Base-by-base conservation (phyloP, 2,888 invertebrate species). In the Calameuta filiformis region DNA sequence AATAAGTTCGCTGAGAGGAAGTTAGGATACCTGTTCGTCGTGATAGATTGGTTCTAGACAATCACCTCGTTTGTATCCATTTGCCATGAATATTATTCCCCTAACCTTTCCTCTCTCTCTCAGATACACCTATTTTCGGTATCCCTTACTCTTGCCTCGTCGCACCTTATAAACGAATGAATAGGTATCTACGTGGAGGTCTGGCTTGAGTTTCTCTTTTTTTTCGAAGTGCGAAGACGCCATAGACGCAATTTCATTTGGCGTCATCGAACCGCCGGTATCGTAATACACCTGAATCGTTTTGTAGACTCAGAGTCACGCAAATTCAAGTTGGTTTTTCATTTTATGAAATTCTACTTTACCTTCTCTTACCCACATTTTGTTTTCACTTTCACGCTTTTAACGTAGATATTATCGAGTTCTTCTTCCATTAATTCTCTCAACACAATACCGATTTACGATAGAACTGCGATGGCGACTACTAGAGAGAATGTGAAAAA, bases 1-100 rank as follows among this genome's bases (percentile, higher is more conserved):
- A 37, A 83, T 71, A 71, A 77, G 77, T 34, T 33, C 31, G 71
- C 71, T 34, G 71, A 73, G 76, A 79, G 77, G 74, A 76, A 73
- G 77, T 76, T 77, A 69, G 75, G 79, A 76, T 75, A 75, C 56
- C 56, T 76, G 76, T 73, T 40, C 37, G 56, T 68, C 78, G 84
- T 88, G 88, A 88, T 88, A 86, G 88, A 88, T 88, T 84, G 88
- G 85, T 79, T 83, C 80, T 82, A 86, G 85, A 87, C 88, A 87
- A 88, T 88, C 88, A 85, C 88, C 87, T 88, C 88, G 87, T 88
- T 88, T 88, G 88, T 88, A 88, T 88, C 88, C 87, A 88, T 88
- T 88, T 88, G 88, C 88, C 84, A 83, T 82, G 85, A 88, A 88
- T 88, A 87, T 88, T 88, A 87, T 87, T 87, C 87, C 83, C 79